Evolutionary conservation across 2,113 vertebrate species (phyloP).

Genomic region (Grammomys dolichurus): DNA sequence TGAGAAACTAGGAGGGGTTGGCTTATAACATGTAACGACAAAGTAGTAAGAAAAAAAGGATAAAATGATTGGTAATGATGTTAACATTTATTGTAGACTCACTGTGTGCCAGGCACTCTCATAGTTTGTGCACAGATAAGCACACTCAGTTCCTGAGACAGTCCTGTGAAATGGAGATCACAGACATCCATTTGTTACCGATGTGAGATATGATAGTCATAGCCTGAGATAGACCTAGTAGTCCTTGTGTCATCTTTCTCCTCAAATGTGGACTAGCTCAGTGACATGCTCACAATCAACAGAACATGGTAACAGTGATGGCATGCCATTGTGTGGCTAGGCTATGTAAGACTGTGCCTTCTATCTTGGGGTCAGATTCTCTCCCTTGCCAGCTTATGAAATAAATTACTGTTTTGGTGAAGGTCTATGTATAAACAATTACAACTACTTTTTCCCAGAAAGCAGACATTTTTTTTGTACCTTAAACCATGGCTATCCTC

Average conservation of each 20-base stretch:
- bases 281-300: background rate
- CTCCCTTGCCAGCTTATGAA: background rate
- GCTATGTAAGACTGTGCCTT: background rate
- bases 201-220: background rate
- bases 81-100: constrained; percentile 6
- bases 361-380: background rate
- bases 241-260: background rate
- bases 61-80: background rate
- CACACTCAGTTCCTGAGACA: constrained; percentile 5
- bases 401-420: background rate
- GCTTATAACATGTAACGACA: background rate
- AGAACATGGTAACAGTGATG: background rate
- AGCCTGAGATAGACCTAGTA: background rate
- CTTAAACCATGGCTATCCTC: background rate
- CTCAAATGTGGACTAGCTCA: background rate
- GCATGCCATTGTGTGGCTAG: background rate
- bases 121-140: background rate
- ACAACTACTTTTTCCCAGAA: background rate
- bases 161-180: background rate
- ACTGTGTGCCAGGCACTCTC: background rate
- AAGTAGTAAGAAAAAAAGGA: constrained; percentile 14
- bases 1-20: background rate
- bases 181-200: background rate
- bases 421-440: background rate
- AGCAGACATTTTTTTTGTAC: background rate